Percentiles rank a stretch among this genome's conserved stretches.
These are phyloP conservation scores for Caenorhabditis elegans DNA, from an alignment of 1,140 invertebrate genomes.

Conservation along the genomic window WBcel235 BX284605.5:725001-725500, in stretches of 20 bases:
- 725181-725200: conserved; percentile 72
- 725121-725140: conserved; percentile 76
- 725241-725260: conserved; percentile 70
- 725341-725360: conserved; percentile 73
- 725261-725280: conserved; percentile 77
- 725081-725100: conserved; percentile 52
- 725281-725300: conserved; percentile 78
- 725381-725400: conserved; percentile 71
- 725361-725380: conserved; percentile 77
- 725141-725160: conserved; percentile 72
- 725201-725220: conserved; percentile 72
- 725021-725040: conserved; percentile 70
- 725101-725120: conserved; percentile 71
- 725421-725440: conserved; percentile 76
- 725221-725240: conserved; percentile 74
- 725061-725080: conserved; percentile 56
- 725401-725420: conserved; percentile 72
- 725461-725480: conserved; percentile 75
- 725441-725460: conserved; percentile 72
- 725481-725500: conserved; percentile 71
- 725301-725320: conserved; percentile 73
- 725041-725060: conserved; percentile 67
- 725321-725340: conserved; percentile 75
- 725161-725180: conserved; percentile 73
- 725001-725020: conserved; percentile 76